Conservation (phyloP, 2,113 vertebrate genomes). For the Melanerpes formicivorus region DNA sequence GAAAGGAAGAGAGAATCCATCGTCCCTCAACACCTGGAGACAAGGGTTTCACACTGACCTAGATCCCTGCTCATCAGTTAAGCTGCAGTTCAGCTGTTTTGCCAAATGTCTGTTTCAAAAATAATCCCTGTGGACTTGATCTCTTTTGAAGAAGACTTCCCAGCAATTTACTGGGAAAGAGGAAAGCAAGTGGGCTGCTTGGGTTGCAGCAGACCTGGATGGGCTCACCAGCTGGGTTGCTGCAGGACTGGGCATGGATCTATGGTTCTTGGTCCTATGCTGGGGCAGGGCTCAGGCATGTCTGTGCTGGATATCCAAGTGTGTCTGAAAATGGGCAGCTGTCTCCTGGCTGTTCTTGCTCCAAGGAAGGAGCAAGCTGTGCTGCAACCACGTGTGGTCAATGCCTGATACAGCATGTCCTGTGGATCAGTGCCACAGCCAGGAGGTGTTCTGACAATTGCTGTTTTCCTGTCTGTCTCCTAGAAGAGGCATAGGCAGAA, state of each 20-base stretch:
- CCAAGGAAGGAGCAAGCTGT: background rate
- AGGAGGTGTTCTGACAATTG: accelerated
- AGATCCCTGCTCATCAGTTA: background rate
- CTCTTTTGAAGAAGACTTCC: background rate
- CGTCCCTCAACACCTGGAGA: accelerated
- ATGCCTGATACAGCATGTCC: background rate
- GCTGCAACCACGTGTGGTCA: background rate
- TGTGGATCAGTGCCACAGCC: background rate
- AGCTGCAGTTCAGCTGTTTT: background rate
- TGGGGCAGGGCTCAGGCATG: background rate
- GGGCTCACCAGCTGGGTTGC: background rate
- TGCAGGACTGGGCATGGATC: background rate
- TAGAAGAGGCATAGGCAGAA: background rate
- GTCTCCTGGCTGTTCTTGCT: background rate
- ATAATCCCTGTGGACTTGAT: background rate
- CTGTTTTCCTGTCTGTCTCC: background rate
- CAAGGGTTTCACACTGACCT: background rate
- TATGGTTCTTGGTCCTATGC: background rate
- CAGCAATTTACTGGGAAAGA: background rate
- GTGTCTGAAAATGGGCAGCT: background rate
- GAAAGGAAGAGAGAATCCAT: background rate
- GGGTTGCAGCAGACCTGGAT: background rate
- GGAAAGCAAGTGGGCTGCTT: background rate
- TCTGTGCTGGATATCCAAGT: background rate
- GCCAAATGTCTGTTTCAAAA: background rate